These are phyloP conservation scores for Noturus placidus DNA, from an alignment of 2,113 vertebrate species.

Conservation along the genomic window DNA sequence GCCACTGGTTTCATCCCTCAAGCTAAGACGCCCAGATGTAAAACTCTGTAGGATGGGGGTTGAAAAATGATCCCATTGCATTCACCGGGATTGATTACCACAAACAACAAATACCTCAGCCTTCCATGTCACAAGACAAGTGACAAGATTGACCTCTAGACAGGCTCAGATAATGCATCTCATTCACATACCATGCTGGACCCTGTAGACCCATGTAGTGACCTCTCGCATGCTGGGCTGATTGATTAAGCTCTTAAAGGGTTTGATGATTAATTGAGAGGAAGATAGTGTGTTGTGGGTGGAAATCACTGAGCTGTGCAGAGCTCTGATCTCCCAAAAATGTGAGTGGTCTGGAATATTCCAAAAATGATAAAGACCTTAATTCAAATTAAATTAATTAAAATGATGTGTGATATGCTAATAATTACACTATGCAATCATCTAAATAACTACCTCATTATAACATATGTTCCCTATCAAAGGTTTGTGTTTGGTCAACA, in stretches of 20 bases:
- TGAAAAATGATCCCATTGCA: not conserved
- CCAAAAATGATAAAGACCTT: not conserved
- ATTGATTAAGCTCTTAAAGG: slow-evolving; percentile 9
- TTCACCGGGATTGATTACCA: not conserved
- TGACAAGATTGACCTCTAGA: not conserved
- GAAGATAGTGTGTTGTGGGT: not conserved
- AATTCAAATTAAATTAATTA: not conserved
- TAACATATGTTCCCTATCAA: not conserved
- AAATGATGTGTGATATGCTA: not conserved
- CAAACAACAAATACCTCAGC: not conserved
- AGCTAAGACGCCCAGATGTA: not conserved
- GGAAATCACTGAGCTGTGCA: not conserved
- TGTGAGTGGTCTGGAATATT: not conserved
- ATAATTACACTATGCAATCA: not conserved
- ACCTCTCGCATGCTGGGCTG: not conserved
- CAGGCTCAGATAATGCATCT: not conserved
- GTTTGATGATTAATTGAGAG: slow-evolving; percentile 16
- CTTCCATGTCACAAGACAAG: not conserved
- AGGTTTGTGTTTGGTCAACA: no score
- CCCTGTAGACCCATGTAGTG: not conserved
- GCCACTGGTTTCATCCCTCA: not conserved
- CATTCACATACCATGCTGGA: not conserved
- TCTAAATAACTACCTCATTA: slow-evolving; percentile 21
- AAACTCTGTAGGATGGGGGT: not conserved
- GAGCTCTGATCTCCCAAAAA: not conserved